Conservation (phyloP, 2,797 vertebrate species). For the Chromis chromis region DNA sequence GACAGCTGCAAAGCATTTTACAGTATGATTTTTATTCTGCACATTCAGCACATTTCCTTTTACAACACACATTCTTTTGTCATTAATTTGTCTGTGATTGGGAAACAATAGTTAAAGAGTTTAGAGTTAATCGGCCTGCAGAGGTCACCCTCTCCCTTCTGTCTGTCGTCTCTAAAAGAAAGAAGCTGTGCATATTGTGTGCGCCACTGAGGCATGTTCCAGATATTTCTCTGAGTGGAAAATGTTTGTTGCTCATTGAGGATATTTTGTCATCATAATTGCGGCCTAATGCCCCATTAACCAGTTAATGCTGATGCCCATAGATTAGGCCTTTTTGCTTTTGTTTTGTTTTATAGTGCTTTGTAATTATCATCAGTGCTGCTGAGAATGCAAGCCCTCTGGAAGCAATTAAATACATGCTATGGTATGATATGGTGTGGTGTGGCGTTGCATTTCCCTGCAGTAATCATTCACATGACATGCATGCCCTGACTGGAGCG, state of each 20-base stretch:
- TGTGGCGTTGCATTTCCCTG: constrained; percentile 1
- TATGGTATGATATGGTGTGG: not conserved
- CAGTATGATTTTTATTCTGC: not conserved
- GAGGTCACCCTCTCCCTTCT: constrained; percentile 74
- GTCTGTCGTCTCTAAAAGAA: not conserved
- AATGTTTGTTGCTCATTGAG: constrained; percentile 14
- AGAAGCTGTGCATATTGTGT: not conserved
- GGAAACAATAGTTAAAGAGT: not conserved
- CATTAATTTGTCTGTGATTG: not conserved
- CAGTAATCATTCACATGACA: constrained; percentile 7
- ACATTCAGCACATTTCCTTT: not conserved
- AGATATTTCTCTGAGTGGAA: constrained; percentile 24
- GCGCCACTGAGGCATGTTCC: constrained; percentile 25
- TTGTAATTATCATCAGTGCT: constrained; percentile 21
- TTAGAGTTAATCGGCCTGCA: constrained; percentile 57
- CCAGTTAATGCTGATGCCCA: constrained; percentile 8
- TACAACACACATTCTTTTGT: not conserved
- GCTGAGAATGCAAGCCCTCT: constrained; percentile 6
- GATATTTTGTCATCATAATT: constrained; percentile 19
- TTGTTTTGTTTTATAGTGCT: constrained; percentile 15
- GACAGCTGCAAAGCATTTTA: constrained; percentile 26
- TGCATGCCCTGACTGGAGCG: not conserved
- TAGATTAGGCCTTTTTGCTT: constrained; percentile 10
- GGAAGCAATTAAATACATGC: constrained; percentile 15
- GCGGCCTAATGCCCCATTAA: constrained; percentile 12